Percentiles rank a stretch among this genome's conserved stretches.
phyloP scores from a whole-genome alignment of 2,888 invertebrate genomes.

The Tryphoninae sp. region DNA sequence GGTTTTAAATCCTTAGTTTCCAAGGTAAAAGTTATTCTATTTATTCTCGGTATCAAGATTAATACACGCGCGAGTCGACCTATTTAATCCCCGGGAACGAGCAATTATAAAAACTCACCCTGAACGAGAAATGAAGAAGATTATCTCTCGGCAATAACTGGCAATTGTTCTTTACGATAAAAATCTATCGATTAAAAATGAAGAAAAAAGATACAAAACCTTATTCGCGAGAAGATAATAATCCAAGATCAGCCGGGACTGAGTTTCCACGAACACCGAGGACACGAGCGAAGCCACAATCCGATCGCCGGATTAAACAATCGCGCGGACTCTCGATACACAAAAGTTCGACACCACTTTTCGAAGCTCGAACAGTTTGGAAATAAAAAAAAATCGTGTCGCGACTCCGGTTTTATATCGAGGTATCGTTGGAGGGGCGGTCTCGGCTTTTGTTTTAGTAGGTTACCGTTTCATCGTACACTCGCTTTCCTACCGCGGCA shows the following conservation, averaged over 20 bases:
- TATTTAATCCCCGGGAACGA: no score
- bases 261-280: conserved; percentile 1
- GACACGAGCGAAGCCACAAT: conserved; percentile 38
- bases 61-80: no score
- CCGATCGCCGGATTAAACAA: conserved; percentile 21
- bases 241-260: conserved; percentile 46
- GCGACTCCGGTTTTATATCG: conserved; percentile 71
- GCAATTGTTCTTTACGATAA: neutral
- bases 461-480: conserved; percentile 71
- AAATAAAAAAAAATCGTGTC: conserved; percentile 70
- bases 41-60: no score
- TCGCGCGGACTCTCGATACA: conserved; percentile 13
- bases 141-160: neutral
- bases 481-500: conserved; percentile 49
- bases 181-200: neutral
- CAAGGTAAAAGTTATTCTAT: neutral
- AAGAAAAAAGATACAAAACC: conserved; percentile 18
- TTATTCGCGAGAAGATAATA: conserved; percentile 17
- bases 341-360: conserved; percentile 47
- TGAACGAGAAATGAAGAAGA: no score
- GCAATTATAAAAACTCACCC: no score
- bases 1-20: neutral
- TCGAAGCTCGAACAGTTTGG: conserved; percentile 60
- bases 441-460: conserved; percentile 69
- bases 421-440: conserved; percentile 66